A percentile compares a stretch with the other conserved stretches of the same genome.
Evolutionary conservation across 2,888 invertebrate genomes (phyloP).

Genomic region (Melolontha melolontha): DNA sequence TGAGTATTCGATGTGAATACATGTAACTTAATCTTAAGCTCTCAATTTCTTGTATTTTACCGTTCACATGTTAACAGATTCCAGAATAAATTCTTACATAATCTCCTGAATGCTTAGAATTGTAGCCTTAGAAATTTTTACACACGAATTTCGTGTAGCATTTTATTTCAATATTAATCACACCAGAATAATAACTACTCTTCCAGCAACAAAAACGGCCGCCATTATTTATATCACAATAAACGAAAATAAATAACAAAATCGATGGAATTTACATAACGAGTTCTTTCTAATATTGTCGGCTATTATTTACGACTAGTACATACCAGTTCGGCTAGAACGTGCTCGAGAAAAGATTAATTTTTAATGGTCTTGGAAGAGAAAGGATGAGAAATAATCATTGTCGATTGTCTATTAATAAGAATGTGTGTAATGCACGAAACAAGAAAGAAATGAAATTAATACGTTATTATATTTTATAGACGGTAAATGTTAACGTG

Average conservation of each 20-base stretch:
- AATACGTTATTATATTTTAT: slow-evolving; percentile 1
- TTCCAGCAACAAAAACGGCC: slow-evolving; percentile 15
- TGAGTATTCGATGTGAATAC: neutral
- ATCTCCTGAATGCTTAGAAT: slow-evolving; percentile 12
- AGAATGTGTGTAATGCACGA: slow-evolving; percentile 7
- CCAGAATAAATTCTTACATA: slow-evolving; percentile 29
- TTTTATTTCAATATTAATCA: slow-evolving; percentile 37
- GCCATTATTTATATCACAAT: slow-evolving; percentile 35
- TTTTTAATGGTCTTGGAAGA: slow-evolving; percentile 35
- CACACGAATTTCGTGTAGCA: slow-evolving; percentile 29
- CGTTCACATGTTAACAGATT: slow-evolving; percentile 31
- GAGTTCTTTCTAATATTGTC: slow-evolving; percentile 35
- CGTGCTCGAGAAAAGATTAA: slow-evolving; percentile 35
- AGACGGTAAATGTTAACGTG: too few relatives aligned
- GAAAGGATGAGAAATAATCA: slow-evolving; percentile 39
- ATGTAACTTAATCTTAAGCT: slow-evolving; percentile 14
- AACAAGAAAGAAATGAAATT: slow-evolving; percentile 2
- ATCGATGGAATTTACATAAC: slow-evolving; percentile 41
- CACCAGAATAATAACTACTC: slow-evolving; percentile 26
- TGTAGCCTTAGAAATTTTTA: slow-evolving; percentile 32
- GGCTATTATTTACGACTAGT: slow-evolving; percentile 35
- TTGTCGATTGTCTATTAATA: slow-evolving; percentile 38
- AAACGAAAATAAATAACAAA: slow-evolving; percentile 35
- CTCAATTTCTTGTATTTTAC: slow-evolving; percentile 4
- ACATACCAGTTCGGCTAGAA: slow-evolving; percentile 20